Evolutionary conservation across 2,888 invertebrate genomes (phyloP).

Genomic region (Pasiphila rectangulata): DNA sequence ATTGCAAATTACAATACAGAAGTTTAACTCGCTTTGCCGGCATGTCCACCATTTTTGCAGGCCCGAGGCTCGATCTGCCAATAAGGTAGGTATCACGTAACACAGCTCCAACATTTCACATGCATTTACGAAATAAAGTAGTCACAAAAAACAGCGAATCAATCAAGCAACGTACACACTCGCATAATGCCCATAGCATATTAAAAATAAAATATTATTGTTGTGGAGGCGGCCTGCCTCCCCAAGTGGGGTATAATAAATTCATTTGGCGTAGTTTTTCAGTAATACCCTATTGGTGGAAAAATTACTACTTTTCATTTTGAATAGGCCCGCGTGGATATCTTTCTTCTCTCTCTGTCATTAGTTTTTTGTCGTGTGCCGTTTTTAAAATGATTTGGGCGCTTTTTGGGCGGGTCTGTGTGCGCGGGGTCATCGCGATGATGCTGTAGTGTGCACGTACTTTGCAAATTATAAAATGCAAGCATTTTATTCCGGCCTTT

Average conservation of each 20-base stretch:
- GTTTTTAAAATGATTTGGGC: slow-evolving; percentile 37
- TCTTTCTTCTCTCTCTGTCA: slow-evolving; percentile 63
- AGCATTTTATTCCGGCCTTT: slow-evolving; percentile 18
- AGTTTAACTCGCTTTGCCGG: too few species aligned
- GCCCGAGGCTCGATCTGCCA: neutral
- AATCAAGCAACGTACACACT: slow-evolving; percentile 31
- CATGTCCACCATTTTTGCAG: neutral
- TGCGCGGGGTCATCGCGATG: slow-evolving; percentile 17
- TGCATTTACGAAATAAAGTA: slow-evolving; percentile 19
- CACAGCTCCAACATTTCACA: slow-evolving; percentile 9
- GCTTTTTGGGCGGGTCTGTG: slow-evolving; percentile 24
- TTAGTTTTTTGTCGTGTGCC: slow-evolving; percentile 43
- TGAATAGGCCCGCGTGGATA: slow-evolving; percentile 47
- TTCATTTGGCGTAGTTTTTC: slow-evolving; percentile 79
- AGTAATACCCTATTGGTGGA: slow-evolving; percentile 78
- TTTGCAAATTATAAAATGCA: slow-evolving; percentile 24
- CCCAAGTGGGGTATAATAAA: slow-evolving; percentile 63
- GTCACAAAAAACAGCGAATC: slow-evolving; percentile 26
- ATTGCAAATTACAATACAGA: too few species aligned
- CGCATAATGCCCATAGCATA: slow-evolving; percentile 41
- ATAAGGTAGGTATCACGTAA: slow-evolving; percentile 1
- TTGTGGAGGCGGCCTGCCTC: slow-evolving; percentile 42
- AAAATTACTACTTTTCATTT: slow-evolving; percentile 76
- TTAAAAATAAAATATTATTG: slow-evolving; percentile 68
- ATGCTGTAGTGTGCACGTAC: slow-evolving; percentile 15